Conservation (phyloP, 1,140 invertebrate genomes). For the Pogonognathellus flavescens region DNA sequence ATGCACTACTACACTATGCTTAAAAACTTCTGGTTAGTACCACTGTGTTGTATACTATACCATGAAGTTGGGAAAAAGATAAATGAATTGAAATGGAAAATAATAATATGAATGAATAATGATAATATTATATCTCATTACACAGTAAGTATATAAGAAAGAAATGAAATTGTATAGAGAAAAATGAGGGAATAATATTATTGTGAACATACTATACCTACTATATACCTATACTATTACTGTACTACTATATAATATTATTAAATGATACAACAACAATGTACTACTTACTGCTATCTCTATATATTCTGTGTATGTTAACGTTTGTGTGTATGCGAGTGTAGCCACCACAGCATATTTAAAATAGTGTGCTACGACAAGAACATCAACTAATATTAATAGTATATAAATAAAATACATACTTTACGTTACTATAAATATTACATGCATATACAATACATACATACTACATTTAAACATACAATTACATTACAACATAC, state of each 20-base stretch:
- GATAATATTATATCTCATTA: neutral
- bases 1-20: no score
- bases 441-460: slow-evolving; percentile 27
- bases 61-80: neutral
- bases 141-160: no score
- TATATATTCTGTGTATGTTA: no score
- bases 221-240: slow-evolving; percentile 2
- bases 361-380: neutral
- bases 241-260: slow-evolving; percentile 18
- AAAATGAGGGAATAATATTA: neutral
- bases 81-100: neutral
- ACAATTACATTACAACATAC: slow-evolving; percentile 52
- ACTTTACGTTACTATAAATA: slow-evolving; percentile 39
- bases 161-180: neutral
- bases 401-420: slow-evolving; percentile 25
- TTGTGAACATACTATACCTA: neutral
- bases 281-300: neutral
- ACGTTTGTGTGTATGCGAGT: no score
- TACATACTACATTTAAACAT: slow-evolving; percentile 37
- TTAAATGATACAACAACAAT: neutral
- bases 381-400: slow-evolving; percentile 38
- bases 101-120: neutral
- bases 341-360: no score
- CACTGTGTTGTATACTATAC: no score
- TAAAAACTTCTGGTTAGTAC: no score